Conservation (phyloP, 2,888 invertebrate genomes). For the Pecten maximus region DNA sequence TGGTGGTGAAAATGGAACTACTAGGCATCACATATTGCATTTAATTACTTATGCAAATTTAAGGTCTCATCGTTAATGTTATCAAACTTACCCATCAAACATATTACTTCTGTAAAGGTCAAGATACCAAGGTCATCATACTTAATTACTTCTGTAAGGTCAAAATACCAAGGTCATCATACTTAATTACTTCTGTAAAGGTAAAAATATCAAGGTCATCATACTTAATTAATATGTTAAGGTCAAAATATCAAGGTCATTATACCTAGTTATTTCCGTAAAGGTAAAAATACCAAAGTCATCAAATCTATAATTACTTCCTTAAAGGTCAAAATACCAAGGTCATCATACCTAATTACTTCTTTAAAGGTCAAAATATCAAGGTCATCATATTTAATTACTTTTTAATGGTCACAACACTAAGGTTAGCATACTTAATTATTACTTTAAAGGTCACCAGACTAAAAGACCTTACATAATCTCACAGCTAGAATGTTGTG, state of each 20-base stretch:
- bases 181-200: constrained; percentile 84
- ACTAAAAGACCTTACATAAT: too few species aligned
- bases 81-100: too few species aligned
- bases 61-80: too few species aligned
- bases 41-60: too few species aligned
- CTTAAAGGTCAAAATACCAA: too few species aligned
- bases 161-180: background rate
- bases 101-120: background rate
- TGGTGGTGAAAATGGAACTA: too few species aligned
- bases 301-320: too few species aligned
- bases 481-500: too few species aligned
- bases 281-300: too few species aligned
- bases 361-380: background rate
- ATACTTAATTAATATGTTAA: background rate
- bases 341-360: background rate
- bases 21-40: too few species aligned
- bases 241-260: background rate
- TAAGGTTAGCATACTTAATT: background rate
- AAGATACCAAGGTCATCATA: background rate
- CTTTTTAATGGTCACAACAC: background rate
- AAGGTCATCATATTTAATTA: background rate
- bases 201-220: background rate
- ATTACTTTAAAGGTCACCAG: constrained; percentile 85
- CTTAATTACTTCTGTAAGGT: background rate
- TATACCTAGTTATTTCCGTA: too few species aligned